phyloP scores from a whole-genome alignment of 2,113 vertebrate genomes.

The Seriola dumerili region DNA sequence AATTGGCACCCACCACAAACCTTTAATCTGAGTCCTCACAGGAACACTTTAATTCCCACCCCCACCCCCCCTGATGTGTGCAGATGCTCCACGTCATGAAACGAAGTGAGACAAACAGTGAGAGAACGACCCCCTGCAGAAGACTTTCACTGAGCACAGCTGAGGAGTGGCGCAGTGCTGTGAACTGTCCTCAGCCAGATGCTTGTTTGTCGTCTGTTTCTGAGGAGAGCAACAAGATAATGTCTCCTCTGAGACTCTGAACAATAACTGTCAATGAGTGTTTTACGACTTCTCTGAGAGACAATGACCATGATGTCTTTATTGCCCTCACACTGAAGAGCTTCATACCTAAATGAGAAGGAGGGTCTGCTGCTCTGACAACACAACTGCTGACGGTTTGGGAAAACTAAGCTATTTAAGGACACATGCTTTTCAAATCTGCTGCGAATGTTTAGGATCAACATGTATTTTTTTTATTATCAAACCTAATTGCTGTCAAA shows the following conservation, averaged over 20 bases:
- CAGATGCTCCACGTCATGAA: conserved; percentile 10
- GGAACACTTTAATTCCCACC: background rate
- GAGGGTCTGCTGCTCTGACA: conserved; percentile 19
- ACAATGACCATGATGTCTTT: conserved; percentile 59
- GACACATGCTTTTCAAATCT: background rate
- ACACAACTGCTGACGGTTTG: background rate
- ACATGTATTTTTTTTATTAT: background rate
- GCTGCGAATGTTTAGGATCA: background rate
- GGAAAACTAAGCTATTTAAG: background rate
- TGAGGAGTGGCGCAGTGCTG: conserved; percentile 24
- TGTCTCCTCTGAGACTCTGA: conserved; percentile 37
- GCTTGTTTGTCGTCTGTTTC: conserved; percentile 51
- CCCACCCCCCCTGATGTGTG: background rate
- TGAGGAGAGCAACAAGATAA: conserved; percentile 46
- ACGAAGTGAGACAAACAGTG: conserved; percentile 38
- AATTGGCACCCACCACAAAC: conserved; percentile 34
- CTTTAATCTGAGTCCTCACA: conserved; percentile 8
- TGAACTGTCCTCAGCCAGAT: conserved; percentile 43
- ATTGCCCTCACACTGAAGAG: conserved; percentile 31
- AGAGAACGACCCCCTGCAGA: background rate
- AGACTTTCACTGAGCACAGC: conserved; percentile 2
- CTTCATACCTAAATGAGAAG: conserved; percentile 20
- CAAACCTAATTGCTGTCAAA: conserved; percentile 16
- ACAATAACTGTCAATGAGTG: conserved; percentile 50
- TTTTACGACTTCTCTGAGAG: conserved; percentile 47